Conservation (phyloP, 1,140 invertebrate species). For the Propsilocerus akamusi region DNA sequence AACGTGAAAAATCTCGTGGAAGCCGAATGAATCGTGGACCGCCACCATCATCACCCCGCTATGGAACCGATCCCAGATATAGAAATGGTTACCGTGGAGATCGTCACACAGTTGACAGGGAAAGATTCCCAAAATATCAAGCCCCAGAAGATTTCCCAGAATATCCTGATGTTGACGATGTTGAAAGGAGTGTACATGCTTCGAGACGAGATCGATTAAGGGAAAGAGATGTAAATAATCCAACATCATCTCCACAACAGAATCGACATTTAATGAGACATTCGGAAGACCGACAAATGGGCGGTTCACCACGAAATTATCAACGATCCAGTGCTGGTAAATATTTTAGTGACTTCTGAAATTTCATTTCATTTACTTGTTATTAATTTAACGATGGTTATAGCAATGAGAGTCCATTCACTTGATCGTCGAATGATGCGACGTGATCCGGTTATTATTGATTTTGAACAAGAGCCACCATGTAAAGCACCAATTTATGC, state of each 20-base stretch:
- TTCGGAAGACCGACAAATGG: background rate
- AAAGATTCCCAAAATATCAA: conserved; percentile 9
- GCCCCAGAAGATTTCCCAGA: background rate
- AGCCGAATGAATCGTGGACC: background rate
- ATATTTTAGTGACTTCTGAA: background rate
- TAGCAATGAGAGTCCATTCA: conserved; percentile 14
- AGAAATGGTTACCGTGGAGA: conserved; percentile 17
- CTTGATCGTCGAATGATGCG: conserved; percentile 17
- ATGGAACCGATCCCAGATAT: conserved; percentile 13
- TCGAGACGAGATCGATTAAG: background rate
- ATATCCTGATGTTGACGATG: background rate
- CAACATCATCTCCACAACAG: background rate
- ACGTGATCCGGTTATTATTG: conserved; percentile 18
- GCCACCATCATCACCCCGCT: background rate
- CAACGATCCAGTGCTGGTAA: background rate
- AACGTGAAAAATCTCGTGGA: background rate
- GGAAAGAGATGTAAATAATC: background rate
- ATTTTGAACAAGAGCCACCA: conserved; percentile 20
- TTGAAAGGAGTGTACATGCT: background rate
- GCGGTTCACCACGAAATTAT: background rate
- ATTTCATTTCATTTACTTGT: background rate
- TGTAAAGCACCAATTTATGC: conserved; percentile 41
- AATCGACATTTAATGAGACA: background rate
- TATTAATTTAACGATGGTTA: background rate
- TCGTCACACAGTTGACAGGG: conserved; percentile 21